phyloP scores from a whole-genome alignment of 2,888 invertebrate genomes.

The Sminthurides aquaticus region DNA sequence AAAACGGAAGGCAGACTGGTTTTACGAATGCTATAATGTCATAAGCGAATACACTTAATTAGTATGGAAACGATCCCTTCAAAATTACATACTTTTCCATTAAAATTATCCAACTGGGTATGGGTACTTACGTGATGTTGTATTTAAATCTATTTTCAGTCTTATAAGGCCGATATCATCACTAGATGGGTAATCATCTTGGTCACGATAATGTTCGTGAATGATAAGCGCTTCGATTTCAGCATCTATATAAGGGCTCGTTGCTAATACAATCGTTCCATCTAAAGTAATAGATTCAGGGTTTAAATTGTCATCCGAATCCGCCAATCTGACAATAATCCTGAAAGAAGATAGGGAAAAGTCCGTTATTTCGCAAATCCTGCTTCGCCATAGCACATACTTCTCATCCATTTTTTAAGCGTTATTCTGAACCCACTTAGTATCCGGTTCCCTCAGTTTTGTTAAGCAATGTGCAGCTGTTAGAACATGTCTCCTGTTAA shows the following conservation, averaged over 20 bases:
- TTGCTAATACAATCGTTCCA: constrained; percentile 3
- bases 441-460: background rate
- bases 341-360: constrained; percentile 8
- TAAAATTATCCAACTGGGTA: background rate
- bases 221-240: constrained; percentile 10
- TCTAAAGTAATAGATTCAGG: constrained; percentile 18
- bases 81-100: constrained; percentile 1
- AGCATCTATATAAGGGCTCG: constrained; percentile 11
- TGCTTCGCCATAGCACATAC: too few relatives aligned
- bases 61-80: background rate
- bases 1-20: constrained; percentile 39
- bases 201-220: constrained; percentile 9
- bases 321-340: constrained; percentile 13
- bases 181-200: background rate
- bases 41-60: background rate
- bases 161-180: constrained; percentile 59
- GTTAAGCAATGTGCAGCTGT: constrained; percentile 19
- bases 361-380: too few relatives aligned
- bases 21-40: constrained; percentile 30
- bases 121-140: constrained; percentile 7
- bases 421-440: background rate
- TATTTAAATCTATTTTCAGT: constrained; percentile 46
- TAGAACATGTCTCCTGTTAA: constrained; percentile 14
- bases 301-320: constrained; percentile 13
- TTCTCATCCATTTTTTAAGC: too few relatives aligned